These are phyloP conservation scores for Myiopsitta monachus DNA, from an alignment of 2,113 vertebrate species.

Conservation along the genomic window DNA sequence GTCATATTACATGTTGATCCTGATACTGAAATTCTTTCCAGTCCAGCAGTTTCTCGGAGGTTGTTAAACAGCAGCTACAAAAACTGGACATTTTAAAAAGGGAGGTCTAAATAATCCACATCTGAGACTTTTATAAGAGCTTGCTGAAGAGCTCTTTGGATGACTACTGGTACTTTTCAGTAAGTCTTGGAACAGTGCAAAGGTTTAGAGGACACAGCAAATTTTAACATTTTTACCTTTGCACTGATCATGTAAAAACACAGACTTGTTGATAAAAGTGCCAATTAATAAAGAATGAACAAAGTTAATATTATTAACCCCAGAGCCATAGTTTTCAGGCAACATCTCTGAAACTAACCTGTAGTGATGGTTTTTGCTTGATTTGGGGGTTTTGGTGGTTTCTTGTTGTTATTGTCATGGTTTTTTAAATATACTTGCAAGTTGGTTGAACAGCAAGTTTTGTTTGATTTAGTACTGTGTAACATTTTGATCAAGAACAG, in stretches of 20 bases:
- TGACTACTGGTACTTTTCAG: not conserved
- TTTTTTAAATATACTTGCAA: not conserved
- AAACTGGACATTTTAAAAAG: not conserved
- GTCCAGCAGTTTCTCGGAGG: not conserved
- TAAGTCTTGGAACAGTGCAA: not conserved
- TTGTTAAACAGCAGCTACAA: constrained; percentile 25
- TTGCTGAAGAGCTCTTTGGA: not conserved
- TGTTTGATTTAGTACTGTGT: not conserved
- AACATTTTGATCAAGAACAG: not conserved
- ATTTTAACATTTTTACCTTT: not conserved
- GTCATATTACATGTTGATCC: not conserved
- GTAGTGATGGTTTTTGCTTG: not conserved
- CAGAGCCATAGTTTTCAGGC: not conserved
- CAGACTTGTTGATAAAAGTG: not conserved
- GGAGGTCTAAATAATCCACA: not conserved
- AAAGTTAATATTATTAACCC: not conserved
- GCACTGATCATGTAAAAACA: not conserved
- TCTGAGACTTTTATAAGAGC: not conserved
- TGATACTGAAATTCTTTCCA: not conserved
- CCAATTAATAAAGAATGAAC: not conserved
- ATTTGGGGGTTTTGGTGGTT: not conserved
- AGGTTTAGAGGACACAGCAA: not conserved
- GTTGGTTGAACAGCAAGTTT: not conserved
- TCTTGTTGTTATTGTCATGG: not conserved
- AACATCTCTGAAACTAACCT: not conserved